Base-by-base conservation (phyloP, 2,113 vertebrate species). In the Chiloscyllium plagiosum region DNA sequence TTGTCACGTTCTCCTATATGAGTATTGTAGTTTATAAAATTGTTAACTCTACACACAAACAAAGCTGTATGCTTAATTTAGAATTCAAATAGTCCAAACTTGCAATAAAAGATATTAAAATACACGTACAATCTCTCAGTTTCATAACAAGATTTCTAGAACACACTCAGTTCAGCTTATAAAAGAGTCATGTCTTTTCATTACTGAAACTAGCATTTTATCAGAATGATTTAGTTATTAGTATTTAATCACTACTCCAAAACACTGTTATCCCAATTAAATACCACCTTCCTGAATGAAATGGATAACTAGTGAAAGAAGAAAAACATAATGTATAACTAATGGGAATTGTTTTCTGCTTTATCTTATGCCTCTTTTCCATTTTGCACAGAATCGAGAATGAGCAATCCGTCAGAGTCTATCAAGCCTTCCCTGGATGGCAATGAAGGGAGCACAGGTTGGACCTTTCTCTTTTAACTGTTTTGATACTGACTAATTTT, bases 391-490 rank as follows among this genome's bases (percentile, higher is more conserved):
- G 99, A 99, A 98, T 98, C 98, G 97, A 99, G 98, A 99, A 99
- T 99, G 99, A 99, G 98, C 98, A 99, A 98, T 98, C 98, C 98
- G 97, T 98, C 99, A 98, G 98, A 99, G 98, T 98, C 97, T 97
- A 98, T 98, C 98, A 99, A 99, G 99, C 98, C 98, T 97, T 98
- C 98, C 97, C 98, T 99, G 98, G 99, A 99, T 97, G 99, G 98
- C 96, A 98, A 98, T 96, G 98, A 99, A 97, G 97, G 98, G 97
- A 98, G 97, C 97, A 98, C 98, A 97, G 99, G 99, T 99, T 97
- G 98, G 98, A 97, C 65, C 42, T 69, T n/a, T 87, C 42, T 42
- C 65, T 72, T 72, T 72, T 95, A 95, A 52, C 19, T 42, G 2
- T 26, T 33, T 72, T 2, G 52, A 42, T 52, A 1, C 19, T 90